phyloP scores from a whole-genome alignment of 2,888 invertebrate species.

The Morinoia aosen region DNA sequence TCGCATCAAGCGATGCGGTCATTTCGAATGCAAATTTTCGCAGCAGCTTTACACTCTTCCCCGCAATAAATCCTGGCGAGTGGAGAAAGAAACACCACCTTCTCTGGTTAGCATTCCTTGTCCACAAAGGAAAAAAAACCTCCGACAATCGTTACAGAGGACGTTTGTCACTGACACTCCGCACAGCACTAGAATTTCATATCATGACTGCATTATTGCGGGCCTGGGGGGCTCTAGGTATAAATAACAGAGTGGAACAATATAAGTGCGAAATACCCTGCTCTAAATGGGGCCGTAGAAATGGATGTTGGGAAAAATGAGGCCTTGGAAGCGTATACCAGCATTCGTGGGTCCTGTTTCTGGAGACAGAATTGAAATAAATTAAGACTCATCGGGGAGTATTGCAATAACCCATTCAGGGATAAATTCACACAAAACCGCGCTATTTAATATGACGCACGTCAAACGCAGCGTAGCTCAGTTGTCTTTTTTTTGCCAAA shows the following conservation, averaged over 20 bases:
- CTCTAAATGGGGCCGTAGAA: neutral
- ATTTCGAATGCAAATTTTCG: neutral
- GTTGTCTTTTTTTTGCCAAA: no score
- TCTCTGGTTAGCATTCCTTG: conserved; percentile 1
- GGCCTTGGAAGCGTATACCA: no score
- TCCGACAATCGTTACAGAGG: conserved; percentile 7
- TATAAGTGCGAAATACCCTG: neutral
- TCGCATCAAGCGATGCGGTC: neutral
- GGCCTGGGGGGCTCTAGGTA: neutral
- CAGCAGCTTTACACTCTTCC: neutral
- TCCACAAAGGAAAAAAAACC: neutral
- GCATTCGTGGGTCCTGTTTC: no score
- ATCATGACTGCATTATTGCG: conserved; percentile 11
- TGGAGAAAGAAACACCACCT: neutral
- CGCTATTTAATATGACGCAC: no score
- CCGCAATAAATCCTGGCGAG: conserved; percentile 25
- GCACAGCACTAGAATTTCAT: conserved; percentile 18
- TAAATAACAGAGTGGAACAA: neutral
- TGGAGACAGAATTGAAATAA: no score
- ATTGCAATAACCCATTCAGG: no score
- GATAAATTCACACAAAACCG: no score
- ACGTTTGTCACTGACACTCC: conserved; percentile 27
- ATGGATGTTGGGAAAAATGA: neutral
- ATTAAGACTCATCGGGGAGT: no score
- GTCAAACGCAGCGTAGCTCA: no score